Evolutionary conservation across 2,113 vertebrate genomes (phyloP).

Genomic region (Microtus richardsoni): DNA sequence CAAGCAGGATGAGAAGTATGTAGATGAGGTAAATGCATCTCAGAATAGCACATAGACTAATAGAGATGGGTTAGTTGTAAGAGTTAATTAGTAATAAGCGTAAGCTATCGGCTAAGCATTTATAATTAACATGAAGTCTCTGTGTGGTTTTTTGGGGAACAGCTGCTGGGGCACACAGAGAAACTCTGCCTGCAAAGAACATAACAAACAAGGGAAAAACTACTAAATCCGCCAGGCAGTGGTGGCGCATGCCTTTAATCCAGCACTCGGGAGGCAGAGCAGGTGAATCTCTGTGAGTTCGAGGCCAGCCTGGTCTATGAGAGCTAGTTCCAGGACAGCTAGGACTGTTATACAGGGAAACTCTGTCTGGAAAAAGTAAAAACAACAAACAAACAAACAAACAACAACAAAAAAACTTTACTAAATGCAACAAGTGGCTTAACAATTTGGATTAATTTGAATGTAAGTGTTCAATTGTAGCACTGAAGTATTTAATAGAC

Average conservation of each 20-base stretch:
- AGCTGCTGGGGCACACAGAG: background rate
- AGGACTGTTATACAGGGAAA: no score
- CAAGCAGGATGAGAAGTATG: background rate
- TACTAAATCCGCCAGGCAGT: background rate
- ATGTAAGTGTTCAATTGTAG: background rate
- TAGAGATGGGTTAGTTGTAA: background rate
- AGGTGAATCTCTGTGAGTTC: no score
- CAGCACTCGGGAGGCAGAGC: no score
- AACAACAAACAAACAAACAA: background rate
- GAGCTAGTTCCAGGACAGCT: no score
- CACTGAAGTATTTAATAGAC: conserved; percentile 31
- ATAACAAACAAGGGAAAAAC: background rate
- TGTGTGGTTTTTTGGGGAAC: background rate
- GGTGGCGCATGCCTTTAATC: no score
- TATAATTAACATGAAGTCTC: background rate
- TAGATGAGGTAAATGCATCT: background rate
- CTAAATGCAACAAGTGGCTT: background rate
- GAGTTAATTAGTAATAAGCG: background rate
- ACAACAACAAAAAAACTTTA: background rate
- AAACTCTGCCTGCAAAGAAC: background rate
- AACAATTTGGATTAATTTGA: conserved; percentile 13
- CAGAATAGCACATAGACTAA: background rate
- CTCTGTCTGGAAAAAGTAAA: no score
- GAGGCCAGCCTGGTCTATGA: no score
- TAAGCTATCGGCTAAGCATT: background rate